Percentiles rank a stretch among this genome's conserved stretches.
phyloP scores from a whole-genome alignment of 2,797 vertebrate genomes.

The Tenualosa thibaudeaui region DNA sequence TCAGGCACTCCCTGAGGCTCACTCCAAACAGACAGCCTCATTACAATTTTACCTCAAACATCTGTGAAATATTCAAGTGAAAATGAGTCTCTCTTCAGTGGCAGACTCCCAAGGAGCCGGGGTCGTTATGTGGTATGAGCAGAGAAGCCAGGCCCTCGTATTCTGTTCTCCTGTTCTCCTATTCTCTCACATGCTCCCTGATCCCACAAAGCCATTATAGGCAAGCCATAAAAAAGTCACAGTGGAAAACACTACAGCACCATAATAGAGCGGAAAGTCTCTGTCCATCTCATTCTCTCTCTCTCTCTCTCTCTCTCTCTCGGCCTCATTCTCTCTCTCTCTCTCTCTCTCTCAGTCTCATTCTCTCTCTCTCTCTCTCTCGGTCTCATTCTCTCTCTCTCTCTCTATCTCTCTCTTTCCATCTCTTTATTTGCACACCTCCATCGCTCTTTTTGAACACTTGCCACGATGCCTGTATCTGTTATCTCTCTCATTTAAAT shows the following conservation, averaged over 20 bases:
- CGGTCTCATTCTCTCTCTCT: no score
- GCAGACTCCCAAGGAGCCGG: not conserved
- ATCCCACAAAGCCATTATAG: not conserved
- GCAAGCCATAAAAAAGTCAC: not conserved
- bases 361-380: not conserved
- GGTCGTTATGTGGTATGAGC: not conserved
- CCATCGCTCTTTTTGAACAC: no score
- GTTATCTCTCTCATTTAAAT: no score
- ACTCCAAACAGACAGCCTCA: slow-evolving; percentile 58
- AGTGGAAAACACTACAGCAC: not conserved
- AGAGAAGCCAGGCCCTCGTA: no score
- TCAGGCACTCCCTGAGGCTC: slow-evolving; percentile 32
- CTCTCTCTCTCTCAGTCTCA: not conserved
- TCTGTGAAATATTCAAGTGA: slow-evolving; percentile 56
- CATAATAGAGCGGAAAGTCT: not conserved
- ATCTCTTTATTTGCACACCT: not conserved
- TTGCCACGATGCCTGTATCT: no score
- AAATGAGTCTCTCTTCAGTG: not conserved
- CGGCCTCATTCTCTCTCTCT: not conserved
- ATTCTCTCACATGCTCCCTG: not conserved
- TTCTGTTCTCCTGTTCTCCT: not conserved
- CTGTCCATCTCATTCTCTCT: not conserved
- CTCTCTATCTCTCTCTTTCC: not conserved
- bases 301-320: not conserved
- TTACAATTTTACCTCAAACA: slow-evolving; percentile 60